Conservation (phyloP, 2,113 vertebrate genomes). For the Phrynocephalus versicolor region DNA sequence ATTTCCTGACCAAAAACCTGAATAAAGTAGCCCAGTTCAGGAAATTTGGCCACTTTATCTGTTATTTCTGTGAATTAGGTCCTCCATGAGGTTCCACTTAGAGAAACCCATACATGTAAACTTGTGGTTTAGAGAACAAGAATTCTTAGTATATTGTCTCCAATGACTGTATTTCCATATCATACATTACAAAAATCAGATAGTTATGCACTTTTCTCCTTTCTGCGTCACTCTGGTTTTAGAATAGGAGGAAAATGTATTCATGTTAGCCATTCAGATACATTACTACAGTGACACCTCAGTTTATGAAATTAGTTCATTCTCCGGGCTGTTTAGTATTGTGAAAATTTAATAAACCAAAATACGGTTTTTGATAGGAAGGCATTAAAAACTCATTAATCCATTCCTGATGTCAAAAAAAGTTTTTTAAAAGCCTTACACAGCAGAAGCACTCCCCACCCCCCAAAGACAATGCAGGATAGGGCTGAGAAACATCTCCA, state of each 20-base stretch:
- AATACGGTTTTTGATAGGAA: too few species aligned
- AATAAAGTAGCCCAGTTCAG: not conserved
- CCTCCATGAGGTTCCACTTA: not conserved
- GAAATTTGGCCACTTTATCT: not conserved
- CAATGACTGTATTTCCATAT: constrained; percentile 26
- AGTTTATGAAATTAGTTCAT: not conserved
- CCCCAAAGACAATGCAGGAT: too few species aligned
- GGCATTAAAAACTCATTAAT: too few species aligned
- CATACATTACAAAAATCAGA: not conserved
- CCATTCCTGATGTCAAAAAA: too few species aligned
- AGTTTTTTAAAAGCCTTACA: too few species aligned
- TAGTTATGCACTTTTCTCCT: not conserved
- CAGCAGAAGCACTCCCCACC: too few species aligned
- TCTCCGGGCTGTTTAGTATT: not conserved
- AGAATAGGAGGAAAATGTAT: constrained; percentile 28
- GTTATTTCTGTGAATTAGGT: not conserved
- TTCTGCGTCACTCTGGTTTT: constrained; percentile 14
- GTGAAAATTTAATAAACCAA: too few species aligned
- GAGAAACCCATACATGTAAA: not conserved
- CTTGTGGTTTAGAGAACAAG: not conserved
- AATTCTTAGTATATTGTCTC: constrained; percentile 24
- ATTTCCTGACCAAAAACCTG: too few species aligned
- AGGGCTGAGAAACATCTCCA: too few species aligned
- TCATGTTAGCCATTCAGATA: constrained; percentile 1
- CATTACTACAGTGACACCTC: constrained; percentile 40